Evolutionary conservation across 2,888 invertebrate genomes (phyloP), one percentile per base, ranked within the genome.

Genomic region (Eudemis profundana): DNA sequence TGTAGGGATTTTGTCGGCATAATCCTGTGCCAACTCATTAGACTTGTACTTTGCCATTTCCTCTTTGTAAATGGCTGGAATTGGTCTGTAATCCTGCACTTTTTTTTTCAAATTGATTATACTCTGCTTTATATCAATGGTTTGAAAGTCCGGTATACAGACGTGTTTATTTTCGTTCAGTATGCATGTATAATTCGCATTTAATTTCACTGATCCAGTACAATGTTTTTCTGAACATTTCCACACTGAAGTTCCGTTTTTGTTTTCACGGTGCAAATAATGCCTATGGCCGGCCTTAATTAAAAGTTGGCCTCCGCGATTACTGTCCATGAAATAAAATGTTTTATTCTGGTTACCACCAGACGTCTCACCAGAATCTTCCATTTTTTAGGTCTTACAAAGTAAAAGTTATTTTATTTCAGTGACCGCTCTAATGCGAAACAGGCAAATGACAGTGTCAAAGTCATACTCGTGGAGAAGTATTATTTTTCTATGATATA

Each of bases 21-120:
- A 42, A 7, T 3, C 4, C 17, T 42, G 7, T 42, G 42, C 36
- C 12, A 36, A 36, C 12, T 36, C 12, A 36, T 36, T 36, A 36
- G 36, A n/a, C 36, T 36, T 36, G 36, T 36, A 36, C 36, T 36
- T 36, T 10, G 36, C 36, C 17, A 42, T 42, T 42, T 42, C 42
- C 7, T 42, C 42, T 0, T 42, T 42, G 15, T 14, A 19, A n/a
- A 42, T 2, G 3, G 14, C 42, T 8, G 42, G 19, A 5, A 42
- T 17, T 17, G 42, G 17, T 42, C 19, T 42, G 17, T 42, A 17
- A 17, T 42, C 42, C 17, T 33, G 0, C 17, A 17, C 17, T 15
- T 15, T 42, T 42, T 42, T 42, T 15, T 42, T 17, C 7, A 42
- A 8, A 17, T 42, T 42, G 10, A 33, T 1, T 1, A 42, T 17